Conservation (phyloP, 2,888 invertebrate species). For the Aleiodes leptofemur region DNA sequence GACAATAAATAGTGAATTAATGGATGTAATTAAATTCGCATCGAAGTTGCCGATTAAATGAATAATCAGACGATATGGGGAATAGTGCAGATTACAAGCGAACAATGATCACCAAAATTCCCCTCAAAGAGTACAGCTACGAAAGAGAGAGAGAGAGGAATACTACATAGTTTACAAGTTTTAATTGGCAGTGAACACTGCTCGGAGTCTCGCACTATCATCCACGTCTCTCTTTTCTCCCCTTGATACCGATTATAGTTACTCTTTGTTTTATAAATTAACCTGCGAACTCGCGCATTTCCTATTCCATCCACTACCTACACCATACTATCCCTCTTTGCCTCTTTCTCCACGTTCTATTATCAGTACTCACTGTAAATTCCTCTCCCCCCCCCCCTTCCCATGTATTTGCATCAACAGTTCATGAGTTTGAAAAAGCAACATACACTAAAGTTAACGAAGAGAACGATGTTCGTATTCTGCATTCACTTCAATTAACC, state of each 20-base stretch:
- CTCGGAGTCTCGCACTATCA: constrained; percentile 39
- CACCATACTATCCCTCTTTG: constrained; percentile 23
- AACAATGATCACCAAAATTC: no score
- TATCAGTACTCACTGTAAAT: constrained; percentile 23
- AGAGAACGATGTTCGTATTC: constrained; percentile 49
- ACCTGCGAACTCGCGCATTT: constrained; percentile 48
- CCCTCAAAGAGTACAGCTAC: neutral
- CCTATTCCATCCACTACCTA: constrained; percentile 15
- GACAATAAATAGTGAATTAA: neutral
- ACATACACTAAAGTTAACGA: constrained; percentile 23
- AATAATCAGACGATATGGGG: constrained; percentile 15
- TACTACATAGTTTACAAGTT: constrained; percentile 61
- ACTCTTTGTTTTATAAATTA: constrained; percentile 67
- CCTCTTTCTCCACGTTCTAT: constrained; percentile 40
- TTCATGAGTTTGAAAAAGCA: constrained; percentile 31
- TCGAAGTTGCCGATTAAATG: constrained; percentile 9
- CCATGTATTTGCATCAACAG: constrained; percentile 43
- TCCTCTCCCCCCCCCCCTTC: constrained; percentile 15
- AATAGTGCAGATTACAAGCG: no score
- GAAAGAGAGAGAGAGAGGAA: constrained; percentile 5
- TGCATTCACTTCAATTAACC: constrained; percentile 66
- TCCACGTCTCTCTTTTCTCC: neutral
- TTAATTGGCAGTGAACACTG: constrained; percentile 62
- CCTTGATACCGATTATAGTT: constrained; percentile 63
- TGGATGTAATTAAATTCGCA: neutral